A percentile compares a stretch with the other conserved stretches of the same genome.
phyloP scores from a whole-genome alignment of 1,140 invertebrate species.

The Drosophila jambulina region DNA sequence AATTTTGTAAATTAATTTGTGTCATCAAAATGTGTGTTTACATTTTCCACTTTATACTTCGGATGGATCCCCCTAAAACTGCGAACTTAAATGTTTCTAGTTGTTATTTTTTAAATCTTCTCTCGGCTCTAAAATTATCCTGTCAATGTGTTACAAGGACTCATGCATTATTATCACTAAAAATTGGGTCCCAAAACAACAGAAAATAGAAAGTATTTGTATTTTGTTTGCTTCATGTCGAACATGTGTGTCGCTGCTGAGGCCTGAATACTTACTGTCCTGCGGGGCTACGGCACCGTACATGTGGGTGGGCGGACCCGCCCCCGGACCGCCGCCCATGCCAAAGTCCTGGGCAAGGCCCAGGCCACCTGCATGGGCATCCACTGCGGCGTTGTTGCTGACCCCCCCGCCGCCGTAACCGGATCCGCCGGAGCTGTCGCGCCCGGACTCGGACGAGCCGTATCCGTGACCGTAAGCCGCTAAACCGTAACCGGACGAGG shows the following conservation, averaged over 20 bases:
- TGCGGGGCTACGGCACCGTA: slow-evolving; percentile 83
- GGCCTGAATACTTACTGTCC: slow-evolving; percentile 76
- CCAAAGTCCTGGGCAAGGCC: slow-evolving; percentile 84
- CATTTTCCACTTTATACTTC: too few species aligned
- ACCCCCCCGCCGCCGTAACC: slow-evolving; percentile 72
- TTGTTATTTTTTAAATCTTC: neutral
- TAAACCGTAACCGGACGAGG: slow-evolving; percentile 14
- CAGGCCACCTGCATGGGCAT: slow-evolving; percentile 81
- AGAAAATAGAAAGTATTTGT: neutral
- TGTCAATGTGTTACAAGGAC: neutral
- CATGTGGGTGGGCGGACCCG: slow-evolving; percentile 77
- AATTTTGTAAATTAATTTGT: too few species aligned
- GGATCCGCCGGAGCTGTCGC: slow-evolving; percentile 66
- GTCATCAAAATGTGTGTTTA: too few species aligned
- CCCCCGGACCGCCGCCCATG: slow-evolving; percentile 85
- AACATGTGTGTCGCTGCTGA: neutral
- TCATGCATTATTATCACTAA: neutral
- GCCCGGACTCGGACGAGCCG: slow-evolving; percentile 64
- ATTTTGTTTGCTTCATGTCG: neutral
- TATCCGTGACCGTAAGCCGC: slow-evolving; percentile 22
- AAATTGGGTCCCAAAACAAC: neutral
- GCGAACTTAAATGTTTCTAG: neutral
- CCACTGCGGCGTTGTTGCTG: slow-evolving; percentile 84
- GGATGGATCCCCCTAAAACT: too few species aligned
- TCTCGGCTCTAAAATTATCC: neutral